A percentile compares a stretch with the other conserved stretches of the same genome.
phyloP scores from a whole-genome alignment of 2,113 vertebrate species.

The Sorex araneus region DNA sequence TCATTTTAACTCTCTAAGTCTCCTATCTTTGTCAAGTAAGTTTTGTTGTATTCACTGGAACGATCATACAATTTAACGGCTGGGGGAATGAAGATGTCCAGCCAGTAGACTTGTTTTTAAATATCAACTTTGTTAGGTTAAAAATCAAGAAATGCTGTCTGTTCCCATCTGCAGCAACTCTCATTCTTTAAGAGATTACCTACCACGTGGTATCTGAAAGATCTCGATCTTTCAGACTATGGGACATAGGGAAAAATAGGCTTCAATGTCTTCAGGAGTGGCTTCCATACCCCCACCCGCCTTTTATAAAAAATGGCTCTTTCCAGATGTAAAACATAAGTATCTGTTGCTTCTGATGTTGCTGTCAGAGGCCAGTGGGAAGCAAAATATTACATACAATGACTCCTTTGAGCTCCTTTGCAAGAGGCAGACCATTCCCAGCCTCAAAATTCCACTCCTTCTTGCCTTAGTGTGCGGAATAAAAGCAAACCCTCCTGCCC shows the following conservation, averaged over 20 bases:
- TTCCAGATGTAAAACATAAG: constrained; percentile 76
- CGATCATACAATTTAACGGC: constrained; percentile 9
- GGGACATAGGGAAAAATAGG: constrained; percentile 67
- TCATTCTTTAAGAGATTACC: constrained; percentile 60
- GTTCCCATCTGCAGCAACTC: constrained; percentile 44
- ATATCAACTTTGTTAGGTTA: constrained; percentile 49
- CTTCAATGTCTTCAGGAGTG: constrained; percentile 62
- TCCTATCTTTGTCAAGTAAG: constrained; percentile 42
- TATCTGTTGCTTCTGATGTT: constrained; percentile 80
- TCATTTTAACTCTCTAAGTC: constrained; percentile 7
- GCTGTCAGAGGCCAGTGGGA: constrained; percentile 74
- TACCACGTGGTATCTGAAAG: constrained; percentile 60
- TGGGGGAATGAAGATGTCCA: neutral
- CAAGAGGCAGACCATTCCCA: constrained; percentile 74
- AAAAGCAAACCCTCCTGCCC: constrained; percentile 66
- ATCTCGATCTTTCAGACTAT: constrained; percentile 69
- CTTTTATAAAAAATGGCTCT: constrained; percentile 47
- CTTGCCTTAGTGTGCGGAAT: constrained; percentile 64
- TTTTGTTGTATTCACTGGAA: neutral
- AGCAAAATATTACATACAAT: constrained; percentile 76
- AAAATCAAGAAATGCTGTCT: constrained; percentile 47
- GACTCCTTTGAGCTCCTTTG: constrained; percentile 77
- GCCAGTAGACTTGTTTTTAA: constrained; percentile 51
- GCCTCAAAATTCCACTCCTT: constrained; percentile 69
- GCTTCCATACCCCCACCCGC: neutral